Conservation (phyloP, 1,140 invertebrate genomes). For the Drosophila cardini region DNA sequence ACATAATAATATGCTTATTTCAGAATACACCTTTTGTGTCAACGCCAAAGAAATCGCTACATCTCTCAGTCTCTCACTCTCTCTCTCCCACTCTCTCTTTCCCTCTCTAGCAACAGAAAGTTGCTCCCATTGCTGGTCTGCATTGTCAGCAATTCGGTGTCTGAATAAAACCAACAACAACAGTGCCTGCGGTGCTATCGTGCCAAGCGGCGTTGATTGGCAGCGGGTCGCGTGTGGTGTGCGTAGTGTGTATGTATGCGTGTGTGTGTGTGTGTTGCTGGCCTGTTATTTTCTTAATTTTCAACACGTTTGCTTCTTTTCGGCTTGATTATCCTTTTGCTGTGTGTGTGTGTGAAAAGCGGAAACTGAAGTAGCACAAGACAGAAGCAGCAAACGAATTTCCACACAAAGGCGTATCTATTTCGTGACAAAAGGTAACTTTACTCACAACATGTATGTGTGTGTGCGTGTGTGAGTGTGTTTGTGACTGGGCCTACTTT, state of each 20-base stretch:
- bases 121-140: conserved; percentile 15
- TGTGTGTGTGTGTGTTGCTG: conserved; percentile 21
- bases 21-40: conserved; percentile 76
- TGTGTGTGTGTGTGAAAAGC: conserved; percentile 19
- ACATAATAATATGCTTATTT: conserved; percentile 83
- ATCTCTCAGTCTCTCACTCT: not conserved
- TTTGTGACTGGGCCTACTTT: conserved; percentile 53
- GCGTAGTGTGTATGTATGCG: conserved; percentile 20
- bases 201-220: conserved; percentile 69
- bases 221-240: conserved; percentile 48
- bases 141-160: conserved; percentile 61
- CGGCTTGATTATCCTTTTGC: conserved; percentile 65
- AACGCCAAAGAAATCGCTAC: conserved; percentile 40
- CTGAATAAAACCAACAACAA: conserved; percentile 29
- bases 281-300: conserved; percentile 82
- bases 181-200: conserved; percentile 44
- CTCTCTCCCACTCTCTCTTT: not conserved
- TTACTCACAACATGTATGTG: conserved; percentile 39
- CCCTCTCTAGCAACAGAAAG: not conserved
- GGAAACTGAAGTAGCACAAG: conserved; percentile 48
- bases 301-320: conserved; percentile 76
- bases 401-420: conserved; percentile 73
- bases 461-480: conserved; percentile 20
- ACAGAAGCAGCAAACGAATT: conserved; percentile 40
- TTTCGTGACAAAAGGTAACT: conserved; percentile 84